Percentiles rank a stretch among this genome's conserved stretches.
Conservation (phyloP, 1,140 invertebrate genomes). For the Zaprionus ghesquierei region DNA sequence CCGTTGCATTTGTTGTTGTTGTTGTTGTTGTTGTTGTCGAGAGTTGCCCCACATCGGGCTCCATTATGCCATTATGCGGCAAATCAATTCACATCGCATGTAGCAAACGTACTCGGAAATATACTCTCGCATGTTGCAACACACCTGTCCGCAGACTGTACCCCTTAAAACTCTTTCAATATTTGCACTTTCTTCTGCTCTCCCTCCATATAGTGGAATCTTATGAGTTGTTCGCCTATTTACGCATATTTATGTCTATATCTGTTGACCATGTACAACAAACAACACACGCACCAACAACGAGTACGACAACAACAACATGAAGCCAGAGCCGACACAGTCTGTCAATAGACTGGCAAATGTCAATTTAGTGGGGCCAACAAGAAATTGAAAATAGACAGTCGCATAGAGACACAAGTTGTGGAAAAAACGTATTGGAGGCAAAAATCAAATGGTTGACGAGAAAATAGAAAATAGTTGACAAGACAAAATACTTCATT, state of each 20-base stretch:
- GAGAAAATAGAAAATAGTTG: constrained; percentile 47
- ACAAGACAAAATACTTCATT: constrained; percentile 42
- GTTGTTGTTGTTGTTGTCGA: not conserved
- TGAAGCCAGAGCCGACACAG: constrained; percentile 28
- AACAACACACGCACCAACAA: constrained; percentile 49
- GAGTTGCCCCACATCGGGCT: constrained; percentile 10
- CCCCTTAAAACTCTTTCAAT: constrained; percentile 52
- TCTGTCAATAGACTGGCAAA: constrained; percentile 70
- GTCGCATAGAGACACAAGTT: constrained; percentile 16
- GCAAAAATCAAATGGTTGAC: constrained; percentile 26
- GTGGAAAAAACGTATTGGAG: constrained; percentile 8
- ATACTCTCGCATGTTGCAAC: constrained; percentile 7
- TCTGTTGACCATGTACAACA: constrained; percentile 70
- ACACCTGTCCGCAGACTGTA: constrained; percentile 4
- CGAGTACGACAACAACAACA: constrained; percentile 7
- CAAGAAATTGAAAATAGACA: constrained; percentile 76
- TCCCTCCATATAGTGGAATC: not conserved
- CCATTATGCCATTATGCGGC: constrained; percentile 39
- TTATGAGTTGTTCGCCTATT: constrained; percentile 54
- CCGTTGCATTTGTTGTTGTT: constrained; percentile 7
- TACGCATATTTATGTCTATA: constrained; percentile 75
- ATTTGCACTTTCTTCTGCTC: constrained; percentile 68
- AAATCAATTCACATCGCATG: constrained; percentile 57
- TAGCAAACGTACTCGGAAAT: constrained; percentile 1
- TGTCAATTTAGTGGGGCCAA: constrained; percentile 64